A percentile compares a stretch with the other conserved stretches of the same genome.
Evolutionary conservation across 2,888 invertebrate genomes (phyloP).

Genomic region (Ochropleura leucogaster): DNA sequence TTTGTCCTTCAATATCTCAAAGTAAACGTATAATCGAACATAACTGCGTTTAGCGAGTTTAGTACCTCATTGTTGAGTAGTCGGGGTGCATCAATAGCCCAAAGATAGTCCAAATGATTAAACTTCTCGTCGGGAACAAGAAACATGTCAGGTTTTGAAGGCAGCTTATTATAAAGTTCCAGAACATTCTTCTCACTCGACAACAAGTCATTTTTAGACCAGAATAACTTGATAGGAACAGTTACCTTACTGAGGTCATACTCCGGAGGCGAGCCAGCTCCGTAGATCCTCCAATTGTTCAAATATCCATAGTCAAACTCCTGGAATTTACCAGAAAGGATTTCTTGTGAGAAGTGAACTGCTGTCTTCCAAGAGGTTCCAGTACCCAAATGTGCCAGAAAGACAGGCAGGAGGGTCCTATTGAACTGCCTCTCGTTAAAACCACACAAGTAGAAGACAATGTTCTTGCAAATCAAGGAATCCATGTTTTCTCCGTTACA

Average conservation of each 20-base stretch:
- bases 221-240: conserved; percentile 92
- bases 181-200: conserved; percentile 92
- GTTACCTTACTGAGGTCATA: conserved; percentile 91
- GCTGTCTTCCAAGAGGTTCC: conserved; percentile 94
- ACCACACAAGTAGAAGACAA: conserved; percentile 93
- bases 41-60: conserved; percentile 68
- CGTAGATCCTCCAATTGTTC: conserved; percentile 91
- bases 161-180: conserved; percentile 86
- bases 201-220: conserved; percentile 93
- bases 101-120: conserved; percentile 94
- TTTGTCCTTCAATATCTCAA: conserved; percentile 41
- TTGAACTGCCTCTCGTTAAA: conserved; percentile 93
- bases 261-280: conserved; percentile 89
- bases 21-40: conserved; percentile 45
- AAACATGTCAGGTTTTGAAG: conserved; percentile 86
- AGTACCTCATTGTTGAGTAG: conserved; percentile 90
- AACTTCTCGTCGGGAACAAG: conserved; percentile 91
- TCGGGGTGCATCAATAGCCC: conserved; percentile 91
- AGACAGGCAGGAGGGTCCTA: conserved; percentile 92
- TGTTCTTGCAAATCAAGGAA: conserved; percentile 92
- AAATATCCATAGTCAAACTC: conserved; percentile 92
- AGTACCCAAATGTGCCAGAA: conserved; percentile 93
- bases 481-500: conserved; percentile 90
- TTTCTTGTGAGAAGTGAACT: conserved; percentile 92
- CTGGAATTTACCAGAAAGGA: conserved; percentile 90